Evolutionary conservation across 2,113 vertebrate genomes (phyloP), one percentile per base, ranked within the genome.

Genomic region (Anhinga anhinga): DNA sequence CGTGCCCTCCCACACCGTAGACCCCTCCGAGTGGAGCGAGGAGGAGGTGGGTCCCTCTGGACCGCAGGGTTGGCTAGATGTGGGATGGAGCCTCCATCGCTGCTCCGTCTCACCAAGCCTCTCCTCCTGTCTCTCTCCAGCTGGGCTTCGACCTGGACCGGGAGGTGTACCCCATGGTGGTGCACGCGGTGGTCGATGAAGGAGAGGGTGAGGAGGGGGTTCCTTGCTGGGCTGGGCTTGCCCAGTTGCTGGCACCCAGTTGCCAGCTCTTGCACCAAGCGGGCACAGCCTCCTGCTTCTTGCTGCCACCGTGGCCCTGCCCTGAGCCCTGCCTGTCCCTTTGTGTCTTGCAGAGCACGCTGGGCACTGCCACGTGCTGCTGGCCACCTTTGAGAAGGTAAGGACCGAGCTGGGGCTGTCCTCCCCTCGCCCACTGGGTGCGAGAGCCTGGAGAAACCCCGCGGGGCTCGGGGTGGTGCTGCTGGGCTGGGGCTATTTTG

Each of bases 331-430:
- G 61, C 1, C 0, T 1, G 14, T 38, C 17, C 53, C 44, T 70
- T 90, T 93, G 13, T 97, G 86, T 96, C 78, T 98, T 98, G 86
- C 97, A 99, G 99, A 99, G 73, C 99, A 99, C 93, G 96, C 98
- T 11, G 99, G 99, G 56, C 99, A 99, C 79, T 99, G 98, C 86
- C 99, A 99, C 21, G 99, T 99, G 32, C 98, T 99, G 63, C 98
- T 99, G 93, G 99, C 99, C 47, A 99, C 99, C 14, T 99, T 99
- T 93, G 99, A 99, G 97, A 99, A 99, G 99, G 99, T 99, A 97
- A 97, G 97, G 36, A 55, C 79, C 63, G 45, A 53, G 49, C 16
- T 74, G 65, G 72, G 67, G 11, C 52, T 49, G 8, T 71, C 38
- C 26, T 63, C 1, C 47, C 27, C 14, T 52, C 10, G 2, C 12